phyloP scores from a whole-genome alignment of 2,113 vertebrate genomes.

The Oryzias javanicus region DNA sequence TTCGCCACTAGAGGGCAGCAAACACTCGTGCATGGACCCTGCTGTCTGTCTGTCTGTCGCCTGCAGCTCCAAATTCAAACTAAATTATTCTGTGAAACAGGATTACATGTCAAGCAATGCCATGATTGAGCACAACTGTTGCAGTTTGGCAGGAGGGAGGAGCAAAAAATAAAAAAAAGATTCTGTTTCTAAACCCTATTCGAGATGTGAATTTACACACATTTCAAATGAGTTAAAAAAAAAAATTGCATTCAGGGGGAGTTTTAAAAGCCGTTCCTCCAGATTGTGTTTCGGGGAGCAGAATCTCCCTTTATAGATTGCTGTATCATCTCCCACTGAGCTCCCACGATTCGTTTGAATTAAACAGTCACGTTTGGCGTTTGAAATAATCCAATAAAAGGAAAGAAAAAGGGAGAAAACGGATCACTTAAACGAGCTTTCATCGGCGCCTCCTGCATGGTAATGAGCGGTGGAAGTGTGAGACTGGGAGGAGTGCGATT shows the following conservation, averaged over 20 bases:
- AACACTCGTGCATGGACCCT: conserved; percentile 5
- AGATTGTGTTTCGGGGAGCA: conserved; percentile 60
- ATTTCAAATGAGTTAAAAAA: no score
- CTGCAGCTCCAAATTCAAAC: conserved; percentile 65
- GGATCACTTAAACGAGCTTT: conserved; percentile 52
- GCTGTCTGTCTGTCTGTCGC: conserved; percentile 39
- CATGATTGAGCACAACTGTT: conserved; percentile 70
- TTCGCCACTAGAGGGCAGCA: conserved; percentile 62
- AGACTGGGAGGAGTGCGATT: conserved; percentile 4
- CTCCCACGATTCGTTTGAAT: conserved; percentile 40
- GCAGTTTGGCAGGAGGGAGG: conserved; percentile 53
- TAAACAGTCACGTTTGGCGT: conserved; percentile 61
- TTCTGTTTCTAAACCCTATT: conserved; percentile 55
- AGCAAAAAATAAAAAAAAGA: conserved; percentile 50
- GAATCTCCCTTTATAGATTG: conserved; percentile 67
- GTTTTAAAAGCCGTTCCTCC: conserved; percentile 57
- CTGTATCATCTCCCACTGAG: conserved; percentile 48
- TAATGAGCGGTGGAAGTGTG: conserved; percentile 41
- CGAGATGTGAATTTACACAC: no score
- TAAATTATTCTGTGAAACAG: conserved; percentile 70
- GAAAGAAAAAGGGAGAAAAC: conserved; percentile 16
- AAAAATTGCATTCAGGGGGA: conserved; percentile 53
- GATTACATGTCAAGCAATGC: conserved; percentile 73
- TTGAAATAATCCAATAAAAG: conserved; percentile 61
- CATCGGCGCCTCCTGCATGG: conserved; percentile 52